A percentile compares a stretch with the other conserved stretches of the same genome.
These are phyloP conservation scores for Drosophila erecta DNA, from an alignment of 1,140 invertebrate genomes.

Conservation along the genomic window DNA sequence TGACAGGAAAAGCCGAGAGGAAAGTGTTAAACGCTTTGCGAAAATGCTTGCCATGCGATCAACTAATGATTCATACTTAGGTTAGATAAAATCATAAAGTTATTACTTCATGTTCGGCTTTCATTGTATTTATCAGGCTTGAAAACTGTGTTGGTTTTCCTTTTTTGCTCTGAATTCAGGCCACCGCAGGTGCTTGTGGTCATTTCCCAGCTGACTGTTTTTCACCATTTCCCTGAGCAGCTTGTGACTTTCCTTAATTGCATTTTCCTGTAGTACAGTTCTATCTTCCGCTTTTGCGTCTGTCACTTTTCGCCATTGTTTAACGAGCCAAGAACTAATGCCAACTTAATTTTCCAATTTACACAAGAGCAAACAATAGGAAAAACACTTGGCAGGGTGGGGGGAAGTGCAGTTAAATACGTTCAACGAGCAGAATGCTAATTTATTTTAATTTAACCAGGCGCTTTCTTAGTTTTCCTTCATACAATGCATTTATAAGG, in stretches of 20 bases:
- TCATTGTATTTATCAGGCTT: neutral
- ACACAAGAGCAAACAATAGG: constrained; percentile 6
- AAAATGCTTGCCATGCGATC: neutral
- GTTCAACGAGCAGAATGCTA: neutral
- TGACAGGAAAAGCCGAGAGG: constrained; percentile 6
- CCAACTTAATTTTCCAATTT: constrained; percentile 22
- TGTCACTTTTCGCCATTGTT: constrained; percentile 10
- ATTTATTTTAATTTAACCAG: constrained; percentile 12
- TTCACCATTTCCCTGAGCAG: neutral
- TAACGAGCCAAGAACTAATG: constrained; percentile 7
- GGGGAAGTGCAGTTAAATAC: constrained; percentile 9
- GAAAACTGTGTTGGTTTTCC: no score
- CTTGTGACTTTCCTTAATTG: constrained; percentile 25
- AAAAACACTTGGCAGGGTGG: constrained; percentile 2
- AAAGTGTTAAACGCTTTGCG: constrained; percentile 16
- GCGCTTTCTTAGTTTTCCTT: neutral
- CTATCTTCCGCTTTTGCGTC: neutral
- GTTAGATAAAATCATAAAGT: neutral
- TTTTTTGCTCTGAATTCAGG: neutral
- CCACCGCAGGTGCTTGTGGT: neutral
- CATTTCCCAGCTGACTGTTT: constrained; percentile 3
- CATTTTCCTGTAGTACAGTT: constrained; percentile 24
- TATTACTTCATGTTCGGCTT: neutral
- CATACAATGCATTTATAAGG: constrained; percentile 5
- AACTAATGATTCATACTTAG: neutral